phyloP scores from a whole-genome alignment of 1,140 invertebrate species.

The Harlomillsia oculata region DNA sequence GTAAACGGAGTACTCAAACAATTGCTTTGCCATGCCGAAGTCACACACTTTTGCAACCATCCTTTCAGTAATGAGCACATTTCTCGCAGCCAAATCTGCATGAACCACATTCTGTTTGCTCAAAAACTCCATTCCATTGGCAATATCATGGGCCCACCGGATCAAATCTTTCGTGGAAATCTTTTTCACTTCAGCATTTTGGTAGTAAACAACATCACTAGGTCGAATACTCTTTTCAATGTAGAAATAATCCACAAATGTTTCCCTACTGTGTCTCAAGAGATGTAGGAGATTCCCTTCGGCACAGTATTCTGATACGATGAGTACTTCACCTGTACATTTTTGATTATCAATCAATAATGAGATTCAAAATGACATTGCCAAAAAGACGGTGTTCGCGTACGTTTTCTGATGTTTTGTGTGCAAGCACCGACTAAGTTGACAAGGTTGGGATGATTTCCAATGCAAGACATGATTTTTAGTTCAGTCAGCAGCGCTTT shows the following conservation, averaged over 20 bases:
- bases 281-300: slow-evolving; percentile 12
- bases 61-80: slow-evolving; percentile 13
- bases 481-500: slow-evolving; percentile 11
- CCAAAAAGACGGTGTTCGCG: no score
- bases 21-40: slow-evolving; percentile 21
- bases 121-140: slow-evolving; percentile 19
- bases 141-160: slow-evolving; percentile 10
- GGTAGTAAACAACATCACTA: neutral
- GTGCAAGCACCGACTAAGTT: slow-evolving; percentile 7
- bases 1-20: slow-evolving; percentile 14
- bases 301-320: slow-evolving; percentile 17
- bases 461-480: slow-evolving; percentile 3
- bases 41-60: slow-evolving; percentile 16
- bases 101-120: slow-evolving; percentile 15
- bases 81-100: slow-evolving; percentile 22
- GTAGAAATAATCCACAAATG: neutral
- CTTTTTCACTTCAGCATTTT: neutral
- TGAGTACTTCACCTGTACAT: slow-evolving; percentile 5
- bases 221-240: no score
- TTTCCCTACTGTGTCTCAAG: neutral
- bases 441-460: neutral
- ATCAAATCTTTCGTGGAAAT: neutral
- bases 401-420: slow-evolving; percentile 6
- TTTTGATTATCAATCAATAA: no score
- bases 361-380: no score